phyloP scores from a whole-genome alignment of 2,888 invertebrate species.

The Tenthredo distinguenda region DNA sequence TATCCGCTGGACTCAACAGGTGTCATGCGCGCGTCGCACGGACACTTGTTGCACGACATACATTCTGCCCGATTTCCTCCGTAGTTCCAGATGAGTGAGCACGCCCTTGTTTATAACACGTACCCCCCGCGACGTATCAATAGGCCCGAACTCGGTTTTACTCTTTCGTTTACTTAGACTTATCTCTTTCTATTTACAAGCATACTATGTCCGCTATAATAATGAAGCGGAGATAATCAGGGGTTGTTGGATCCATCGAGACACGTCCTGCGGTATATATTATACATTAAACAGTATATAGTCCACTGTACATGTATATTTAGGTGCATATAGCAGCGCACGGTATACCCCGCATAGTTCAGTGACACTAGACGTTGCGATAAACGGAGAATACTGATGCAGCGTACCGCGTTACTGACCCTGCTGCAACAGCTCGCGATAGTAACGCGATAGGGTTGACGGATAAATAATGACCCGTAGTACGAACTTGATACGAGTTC shows the following conservation, averaged over 20 bases:
- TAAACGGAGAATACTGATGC: background rate
- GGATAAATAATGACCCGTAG: conserved; percentile 47
- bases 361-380: conserved; percentile 50
- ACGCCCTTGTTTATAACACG: background rate
- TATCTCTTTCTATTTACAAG: too few species aligned
- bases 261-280: too few species aligned
- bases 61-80: background rate
- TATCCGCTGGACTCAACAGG: background rate
- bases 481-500: conserved; percentile 42
- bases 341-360: conserved; percentile 32
- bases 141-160: too few species aligned
- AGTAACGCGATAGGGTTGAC: conserved; percentile 46
- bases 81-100: background rate
- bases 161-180: too few species aligned
- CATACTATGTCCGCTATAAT: too few species aligned
- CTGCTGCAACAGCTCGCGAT: conserved; percentile 35
- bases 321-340: background rate
- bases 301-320: background rate
- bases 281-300: too few species aligned
- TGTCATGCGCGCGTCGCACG: background rate
- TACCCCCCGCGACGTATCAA: background rate
- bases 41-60: conserved; percentile 15
- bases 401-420: conserved; percentile 46
- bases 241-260: too few species aligned
- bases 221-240: too few species aligned